Conservation (phyloP, 1,140 invertebrate genomes). For the Cydia strobilella region DNA sequence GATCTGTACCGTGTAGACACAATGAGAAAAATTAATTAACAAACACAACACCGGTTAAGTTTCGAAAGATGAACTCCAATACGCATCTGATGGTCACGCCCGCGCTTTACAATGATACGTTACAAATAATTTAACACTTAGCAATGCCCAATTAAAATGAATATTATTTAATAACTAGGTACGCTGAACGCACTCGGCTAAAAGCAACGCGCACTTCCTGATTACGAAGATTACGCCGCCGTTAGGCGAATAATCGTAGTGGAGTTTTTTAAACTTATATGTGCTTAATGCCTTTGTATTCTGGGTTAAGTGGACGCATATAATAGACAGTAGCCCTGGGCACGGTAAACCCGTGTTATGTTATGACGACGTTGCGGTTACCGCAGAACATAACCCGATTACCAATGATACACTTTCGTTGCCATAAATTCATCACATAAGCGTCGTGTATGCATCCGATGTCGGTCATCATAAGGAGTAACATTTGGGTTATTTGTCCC, state of each 20-base stretch:
- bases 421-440: neutral
- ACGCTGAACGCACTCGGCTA: conserved; percentile 1
- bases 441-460: neutral
- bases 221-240: conserved; percentile 19
- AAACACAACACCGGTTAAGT: neutral
- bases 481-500: too few species aligned
- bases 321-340: neutral
- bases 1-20: conserved; percentile 5
- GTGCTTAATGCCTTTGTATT: neutral
- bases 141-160: conserved; percentile 7
- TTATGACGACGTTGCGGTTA: neutral
- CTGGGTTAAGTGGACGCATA: conserved; percentile 14
- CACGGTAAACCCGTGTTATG: neutral
- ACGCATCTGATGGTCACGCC: conserved; percentile 7
- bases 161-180: conserved; percentile 30
- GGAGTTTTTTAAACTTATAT: neutral
- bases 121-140: conserved; percentile 32
- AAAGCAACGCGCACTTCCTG: neutral
- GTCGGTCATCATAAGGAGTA: too few species aligned
- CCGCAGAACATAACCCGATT: neutral
- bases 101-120: conserved; percentile 7
- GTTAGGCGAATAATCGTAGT: neutral
- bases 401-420: neutral
- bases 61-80: neutral
- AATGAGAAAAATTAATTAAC: neutral